phyloP scores from a whole-genome alignment of 2,797 vertebrate species.

The Poeciliopsis gracilis region DNA sequence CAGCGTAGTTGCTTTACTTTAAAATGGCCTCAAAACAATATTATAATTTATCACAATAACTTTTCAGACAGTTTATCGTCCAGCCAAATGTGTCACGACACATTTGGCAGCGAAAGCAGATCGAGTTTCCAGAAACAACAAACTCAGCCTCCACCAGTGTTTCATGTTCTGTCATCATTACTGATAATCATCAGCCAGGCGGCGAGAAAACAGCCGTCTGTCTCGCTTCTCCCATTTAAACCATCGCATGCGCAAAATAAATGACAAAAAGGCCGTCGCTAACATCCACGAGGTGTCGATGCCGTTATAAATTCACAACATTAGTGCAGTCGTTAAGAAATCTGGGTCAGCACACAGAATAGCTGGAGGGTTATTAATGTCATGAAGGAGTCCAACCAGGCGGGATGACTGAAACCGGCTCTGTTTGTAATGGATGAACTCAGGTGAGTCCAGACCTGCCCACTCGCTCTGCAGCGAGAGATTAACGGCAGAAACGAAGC shows the following conservation, averaged over 20 bases:
- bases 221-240: slow-evolving; percentile 42
- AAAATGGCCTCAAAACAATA: no score
- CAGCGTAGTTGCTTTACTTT: no score
- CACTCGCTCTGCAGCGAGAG: not conserved
- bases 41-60: no score
- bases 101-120: not conserved
- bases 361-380: slow-evolving; percentile 40
- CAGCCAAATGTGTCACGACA: no score
- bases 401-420: slow-evolving; percentile 30
- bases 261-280: slow-evolving; percentile 44
- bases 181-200: slow-evolving; percentile 6
- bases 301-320: slow-evolving; percentile 53
- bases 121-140: not conserved
- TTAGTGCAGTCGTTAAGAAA: slow-evolving; percentile 51
- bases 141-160: not conserved
- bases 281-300: slow-evolving; percentile 46
- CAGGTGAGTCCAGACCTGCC: slow-evolving; percentile 11
- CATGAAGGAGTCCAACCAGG: slow-evolving; percentile 26
- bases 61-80: no score
- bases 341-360: slow-evolving; percentile 43
- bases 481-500: not conserved
- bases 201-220: slow-evolving; percentile 10
- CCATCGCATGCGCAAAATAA: slow-evolving; percentile 32
- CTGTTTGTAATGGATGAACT: slow-evolving; percentile 37
- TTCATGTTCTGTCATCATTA: not conserved